A percentile compares a stretch with the other conserved stretches of the same genome.
phyloP scores from a whole-genome alignment of 2,797 vertebrate genomes.

The Pempheris klunzingeri region DNA sequence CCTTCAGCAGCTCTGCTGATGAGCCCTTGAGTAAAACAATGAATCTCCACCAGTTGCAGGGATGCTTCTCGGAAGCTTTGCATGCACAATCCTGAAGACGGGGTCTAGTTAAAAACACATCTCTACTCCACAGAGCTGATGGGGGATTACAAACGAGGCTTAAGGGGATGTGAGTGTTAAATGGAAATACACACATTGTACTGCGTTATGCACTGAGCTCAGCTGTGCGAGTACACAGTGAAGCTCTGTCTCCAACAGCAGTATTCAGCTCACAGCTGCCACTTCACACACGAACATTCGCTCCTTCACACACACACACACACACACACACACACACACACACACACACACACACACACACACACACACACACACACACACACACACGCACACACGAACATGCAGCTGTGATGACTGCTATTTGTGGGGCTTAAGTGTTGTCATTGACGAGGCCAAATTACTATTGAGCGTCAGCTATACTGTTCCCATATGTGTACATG shows the following conservation, averaged over 20 bases:
- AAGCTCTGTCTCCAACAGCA: conserved; percentile 40
- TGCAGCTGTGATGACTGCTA: conserved; percentile 35
- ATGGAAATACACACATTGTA: conserved; percentile 12
- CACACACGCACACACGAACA: conserved; percentile 6
- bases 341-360: neutral
- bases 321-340: neutral
- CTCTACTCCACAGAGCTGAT: conserved; percentile 30
- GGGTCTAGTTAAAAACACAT: conserved; percentile 28
- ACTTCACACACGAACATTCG: conserved; percentile 16
- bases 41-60: conserved; percentile 27
- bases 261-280: conserved; percentile 66
- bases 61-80: neutral
- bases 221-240: conserved; percentile 58
- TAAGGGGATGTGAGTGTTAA: neutral
- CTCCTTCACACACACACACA: conserved; percentile 19
- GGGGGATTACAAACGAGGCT: conserved; percentile 22
- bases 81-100: conserved; percentile 4
- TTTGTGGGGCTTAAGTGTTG: conserved; percentile 34
- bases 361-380: conserved; percentile 10
- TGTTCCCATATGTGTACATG: conserved; percentile 1
- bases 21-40: conserved; percentile 39
- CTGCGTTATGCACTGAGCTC: conserved; percentile 44
- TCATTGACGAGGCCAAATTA: conserved; percentile 15
- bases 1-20: conserved; percentile 31
- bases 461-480: conserved; percentile 21